Percentiles rank a stretch among this genome's conserved stretches.
Conservation (phyloP, 2,797 vertebrate genomes). For the Ptychobarbus kaznakovi region DNA sequence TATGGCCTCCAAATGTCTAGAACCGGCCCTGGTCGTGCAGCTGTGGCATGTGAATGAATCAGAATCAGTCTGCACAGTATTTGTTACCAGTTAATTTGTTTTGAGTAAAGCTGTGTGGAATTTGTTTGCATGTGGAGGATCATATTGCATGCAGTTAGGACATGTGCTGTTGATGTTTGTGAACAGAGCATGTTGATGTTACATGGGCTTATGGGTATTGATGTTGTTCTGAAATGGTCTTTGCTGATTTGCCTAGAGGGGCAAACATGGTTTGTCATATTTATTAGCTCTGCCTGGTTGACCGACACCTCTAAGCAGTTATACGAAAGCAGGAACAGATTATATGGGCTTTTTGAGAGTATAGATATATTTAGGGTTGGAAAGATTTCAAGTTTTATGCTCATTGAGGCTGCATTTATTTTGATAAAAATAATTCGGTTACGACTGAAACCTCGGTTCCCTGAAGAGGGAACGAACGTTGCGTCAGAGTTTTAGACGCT, state of each 20-base stretch:
- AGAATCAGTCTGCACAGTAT: neutral
- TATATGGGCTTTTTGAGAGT: neutral
- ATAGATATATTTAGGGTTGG: neutral
- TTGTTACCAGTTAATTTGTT: slow-evolving; percentile 24
- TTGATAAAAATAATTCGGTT: neutral
- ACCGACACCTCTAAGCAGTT: neutral
- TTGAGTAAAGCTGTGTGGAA: slow-evolving; percentile 21
- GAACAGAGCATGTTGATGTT: neutral
- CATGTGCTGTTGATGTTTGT: slow-evolving; percentile 26
- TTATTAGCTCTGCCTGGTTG: neutral
- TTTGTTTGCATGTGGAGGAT: slow-evolving; percentile 29
- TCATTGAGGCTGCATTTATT: neutral
- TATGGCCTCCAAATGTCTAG: too few species aligned
- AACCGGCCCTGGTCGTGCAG: neutral
- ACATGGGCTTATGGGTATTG: neutral
- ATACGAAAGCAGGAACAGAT: neutral
- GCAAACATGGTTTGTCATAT: neutral
- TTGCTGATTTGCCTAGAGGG: neutral
- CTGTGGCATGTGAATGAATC: slow-evolving; percentile 14
- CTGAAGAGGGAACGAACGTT: too few species aligned
- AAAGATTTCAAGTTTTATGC: neutral
- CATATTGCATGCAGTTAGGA: slow-evolving; percentile 29
- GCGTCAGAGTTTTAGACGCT: too few species aligned
- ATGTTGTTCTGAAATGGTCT: neutral
- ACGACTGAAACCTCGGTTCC: too few species aligned